Evolutionary conservation across 1,140 invertebrate species (phyloP).

Genomic region (Venturia canescens): DNA sequence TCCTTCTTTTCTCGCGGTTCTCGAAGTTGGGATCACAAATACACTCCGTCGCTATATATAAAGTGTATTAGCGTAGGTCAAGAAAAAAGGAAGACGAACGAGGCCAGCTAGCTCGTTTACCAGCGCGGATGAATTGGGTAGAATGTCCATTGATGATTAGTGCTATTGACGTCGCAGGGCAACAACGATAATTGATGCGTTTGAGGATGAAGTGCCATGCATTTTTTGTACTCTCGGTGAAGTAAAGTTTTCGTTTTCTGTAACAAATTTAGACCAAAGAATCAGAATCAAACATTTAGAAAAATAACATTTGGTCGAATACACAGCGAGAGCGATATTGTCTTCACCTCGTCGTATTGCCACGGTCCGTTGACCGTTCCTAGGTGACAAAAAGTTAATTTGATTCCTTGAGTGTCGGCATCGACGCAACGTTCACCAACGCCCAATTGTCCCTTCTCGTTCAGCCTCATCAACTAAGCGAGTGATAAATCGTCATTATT

Average conservation of each 20-base stretch:
- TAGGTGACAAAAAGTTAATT: constrained; percentile 91
- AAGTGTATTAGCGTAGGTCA: no score
- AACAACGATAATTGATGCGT: constrained; percentile 86
- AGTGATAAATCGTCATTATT: background rate
- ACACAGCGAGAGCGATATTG: background rate
- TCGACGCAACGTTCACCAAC: constrained; percentile 97
- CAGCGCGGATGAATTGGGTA: constrained; percentile 86
- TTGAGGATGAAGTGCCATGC: constrained; percentile 90
- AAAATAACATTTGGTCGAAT: no score
- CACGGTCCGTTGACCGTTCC: constrained; percentile 96
- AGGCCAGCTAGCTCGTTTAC: constrained; percentile 72
- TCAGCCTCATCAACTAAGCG: constrained; percentile 90
- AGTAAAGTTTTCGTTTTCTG: constrained; percentile 85
- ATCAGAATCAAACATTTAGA: no score
- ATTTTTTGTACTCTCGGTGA: constrained; percentile 89
- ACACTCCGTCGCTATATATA: constrained; percentile 20
- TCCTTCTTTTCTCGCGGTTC: no score
- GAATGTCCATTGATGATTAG: constrained; percentile 93
- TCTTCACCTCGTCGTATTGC: constrained; percentile 86
- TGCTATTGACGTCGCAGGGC: constrained; percentile 90
- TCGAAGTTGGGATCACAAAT: no score
- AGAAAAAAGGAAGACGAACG: no score
- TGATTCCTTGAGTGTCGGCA: constrained; percentile 89
- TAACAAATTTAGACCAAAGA: constrained; percentile 51
- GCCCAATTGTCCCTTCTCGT: constrained; percentile 95